These are phyloP conservation scores for Todiramphus saurophagus DNA, from an alignment of 2,113 vertebrate species.

Conservation along the genomic window DNA sequence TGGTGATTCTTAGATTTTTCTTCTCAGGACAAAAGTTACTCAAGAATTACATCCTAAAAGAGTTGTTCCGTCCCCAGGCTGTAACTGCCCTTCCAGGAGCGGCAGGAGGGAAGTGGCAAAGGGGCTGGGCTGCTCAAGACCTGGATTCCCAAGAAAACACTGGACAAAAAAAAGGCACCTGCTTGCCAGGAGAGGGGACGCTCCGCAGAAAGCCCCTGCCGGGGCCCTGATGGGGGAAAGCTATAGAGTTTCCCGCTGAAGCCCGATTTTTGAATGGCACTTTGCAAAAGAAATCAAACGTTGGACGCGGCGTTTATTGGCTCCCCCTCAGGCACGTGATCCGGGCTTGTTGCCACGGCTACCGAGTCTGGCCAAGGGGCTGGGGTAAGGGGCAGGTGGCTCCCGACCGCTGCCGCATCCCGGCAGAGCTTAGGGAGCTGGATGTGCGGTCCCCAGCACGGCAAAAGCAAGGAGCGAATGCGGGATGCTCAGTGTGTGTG, in stretches of 20 bases:
- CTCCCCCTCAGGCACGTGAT: neutral
- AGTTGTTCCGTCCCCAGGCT: neutral
- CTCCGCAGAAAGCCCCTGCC: neutral
- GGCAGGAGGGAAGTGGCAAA: neutral
- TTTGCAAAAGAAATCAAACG: neutral
- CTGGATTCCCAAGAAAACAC: fast-evolving
- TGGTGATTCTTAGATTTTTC: neutral
- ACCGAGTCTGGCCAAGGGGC: neutral
- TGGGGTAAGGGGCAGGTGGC: neutral
- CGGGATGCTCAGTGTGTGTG: fast-evolving
- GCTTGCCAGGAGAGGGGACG: neutral
- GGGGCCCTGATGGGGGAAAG: neutral
- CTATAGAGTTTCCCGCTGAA: neutral
- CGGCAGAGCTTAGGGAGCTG: neutral
- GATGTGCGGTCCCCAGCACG: fast-evolving
- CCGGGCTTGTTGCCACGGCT: slow-evolving; percentile 11
- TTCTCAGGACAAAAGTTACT: neutral
- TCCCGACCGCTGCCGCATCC: neutral
- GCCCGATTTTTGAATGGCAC: neutral
- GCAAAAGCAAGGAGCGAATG: fast-evolving
- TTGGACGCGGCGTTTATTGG: neutral
- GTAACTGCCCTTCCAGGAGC: neutral
- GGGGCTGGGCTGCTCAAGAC: neutral
- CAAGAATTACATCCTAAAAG: neutral
- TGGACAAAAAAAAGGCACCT: neutral